Conservation (phyloP, 2,888 invertebrate species). For the Drosophila mercatorum region DNA sequence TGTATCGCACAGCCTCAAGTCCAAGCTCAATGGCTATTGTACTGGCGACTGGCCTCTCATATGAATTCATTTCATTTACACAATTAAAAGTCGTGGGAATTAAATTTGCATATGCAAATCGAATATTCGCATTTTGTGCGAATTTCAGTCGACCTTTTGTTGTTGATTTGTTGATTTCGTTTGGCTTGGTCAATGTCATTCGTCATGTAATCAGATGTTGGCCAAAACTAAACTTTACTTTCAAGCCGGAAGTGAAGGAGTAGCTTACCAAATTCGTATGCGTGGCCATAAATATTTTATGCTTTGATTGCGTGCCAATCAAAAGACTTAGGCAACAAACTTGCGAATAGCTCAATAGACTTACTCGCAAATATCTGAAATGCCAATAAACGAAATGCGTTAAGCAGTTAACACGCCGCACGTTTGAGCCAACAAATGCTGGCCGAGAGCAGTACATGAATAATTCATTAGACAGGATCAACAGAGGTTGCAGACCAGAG, state of each 20-base stretch:
- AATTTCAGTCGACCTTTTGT: conserved; percentile 33
- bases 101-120: conserved; percentile 75
- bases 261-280: conserved; percentile 21
- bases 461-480: conserved; percentile 47
- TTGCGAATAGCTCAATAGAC: conserved; percentile 25
- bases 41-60: conserved; percentile 26
- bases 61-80: conserved; percentile 18
- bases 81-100: conserved; percentile 79
- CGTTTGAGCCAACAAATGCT: conserved; percentile 21
- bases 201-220: conserved; percentile 48
- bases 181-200: conserved; percentile 61
- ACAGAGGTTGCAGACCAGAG: conserved; percentile 4
- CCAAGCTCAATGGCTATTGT: conserved; percentile 43
- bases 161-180: conserved; percentile 5
- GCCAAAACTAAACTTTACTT: conserved; percentile 36
- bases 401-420: conserved; percentile 47
- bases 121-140: conserved; percentile 29
- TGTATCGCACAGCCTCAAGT: conserved; percentile 40
- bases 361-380: conserved; percentile 30
- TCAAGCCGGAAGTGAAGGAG: conserved; percentile 62
- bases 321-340: conserved; percentile 69
- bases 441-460: conserved; percentile 41
- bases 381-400: conserved; percentile 52
- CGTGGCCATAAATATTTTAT: conserved; percentile 9
- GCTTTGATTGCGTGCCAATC: conserved; percentile 32